These are phyloP conservation scores for Caenorhabditis inopinata DNA, from an alignment of 1,140 invertebrate species.

Conservation along the genomic window DNA sequence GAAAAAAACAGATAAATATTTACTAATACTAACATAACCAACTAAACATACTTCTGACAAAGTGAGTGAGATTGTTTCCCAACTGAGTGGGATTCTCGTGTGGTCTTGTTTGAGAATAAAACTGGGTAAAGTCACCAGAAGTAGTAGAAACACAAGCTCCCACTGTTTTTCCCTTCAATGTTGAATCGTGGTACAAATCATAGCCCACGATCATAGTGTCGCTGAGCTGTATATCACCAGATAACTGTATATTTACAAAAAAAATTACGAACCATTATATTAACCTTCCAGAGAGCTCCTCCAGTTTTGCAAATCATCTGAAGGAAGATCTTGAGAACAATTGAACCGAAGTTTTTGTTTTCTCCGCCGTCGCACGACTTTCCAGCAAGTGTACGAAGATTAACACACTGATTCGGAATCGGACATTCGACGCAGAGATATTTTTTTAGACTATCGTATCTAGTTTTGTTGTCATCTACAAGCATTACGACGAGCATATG, in stretches of 20 bases:
- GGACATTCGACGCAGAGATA: conserved; percentile 29
- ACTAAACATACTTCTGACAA: conserved; percentile 31
- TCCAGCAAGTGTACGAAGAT: conserved; percentile 29
- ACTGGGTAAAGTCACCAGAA: conserved; percentile 40
- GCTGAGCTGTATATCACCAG: conserved; percentile 9
- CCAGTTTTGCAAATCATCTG: conserved; percentile 47
- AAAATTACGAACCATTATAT: not conserved
- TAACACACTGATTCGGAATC: conserved; percentile 36
- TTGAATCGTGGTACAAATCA: conserved; percentile 45
- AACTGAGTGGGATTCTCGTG: conserved; percentile 43
- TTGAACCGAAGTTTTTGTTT: conserved; percentile 44
- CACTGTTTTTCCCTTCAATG: conserved; percentile 42
- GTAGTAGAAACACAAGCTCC: conserved; percentile 45
- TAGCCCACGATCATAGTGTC: conserved; percentile 40
- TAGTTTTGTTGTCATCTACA: conserved; percentile 44
- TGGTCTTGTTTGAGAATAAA: conserved; percentile 39
- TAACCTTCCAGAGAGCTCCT: conserved; percentile 44
- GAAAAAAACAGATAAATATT: not conserved
- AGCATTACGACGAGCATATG: conserved; percentile 44
- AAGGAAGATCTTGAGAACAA: conserved; percentile 44
- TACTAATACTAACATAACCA: too few relatives aligned
- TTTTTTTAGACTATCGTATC: conserved; percentile 47
- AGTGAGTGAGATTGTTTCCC: conserved; percentile 37
- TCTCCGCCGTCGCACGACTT: conserved; percentile 15
- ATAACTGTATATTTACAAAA: not conserved